Conservation (phyloP, 2,113 vertebrate species). For the Malurus elegans region DNA sequence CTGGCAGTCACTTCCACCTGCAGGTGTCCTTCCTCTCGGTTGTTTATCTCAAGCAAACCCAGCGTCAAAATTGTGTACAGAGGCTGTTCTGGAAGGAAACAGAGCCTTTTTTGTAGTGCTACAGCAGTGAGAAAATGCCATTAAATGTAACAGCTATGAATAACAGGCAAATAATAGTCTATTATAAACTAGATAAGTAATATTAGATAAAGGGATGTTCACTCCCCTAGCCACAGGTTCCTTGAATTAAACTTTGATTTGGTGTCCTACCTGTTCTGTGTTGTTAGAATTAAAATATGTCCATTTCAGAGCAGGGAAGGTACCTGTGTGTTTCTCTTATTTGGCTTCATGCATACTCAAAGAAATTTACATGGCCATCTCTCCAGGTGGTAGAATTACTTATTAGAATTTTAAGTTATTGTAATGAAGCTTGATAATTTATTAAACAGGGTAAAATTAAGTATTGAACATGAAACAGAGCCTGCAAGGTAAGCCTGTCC, state of each 20-base stretch:
- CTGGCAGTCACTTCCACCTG: constrained; percentile 43
- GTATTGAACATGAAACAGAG: background rate
- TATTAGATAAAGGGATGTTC: background rate
- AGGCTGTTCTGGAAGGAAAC: background rate
- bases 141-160: background rate
- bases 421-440: background rate
- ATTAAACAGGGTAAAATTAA: background rate
- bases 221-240: background rate
- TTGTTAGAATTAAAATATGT: background rate
- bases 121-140: background rate
- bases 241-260: background rate
- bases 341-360: background rate
- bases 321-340: background rate
- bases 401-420: background rate
- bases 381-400: background rate
- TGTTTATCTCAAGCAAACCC: background rate
- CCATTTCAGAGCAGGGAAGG: background rate
- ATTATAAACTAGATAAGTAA: background rate
- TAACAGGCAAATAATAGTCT: no score
- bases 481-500: background rate
- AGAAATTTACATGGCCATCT: background rate
- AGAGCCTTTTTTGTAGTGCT: background rate
- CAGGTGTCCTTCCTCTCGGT: constrained; percentile 34
- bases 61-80: background rate
- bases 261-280: background rate